A percentile compares a stretch with the other conserved stretches of the same genome.
Conservation (phyloP, 2,797 vertebrate species). For the Gastrophryne carolinensis region DNA sequence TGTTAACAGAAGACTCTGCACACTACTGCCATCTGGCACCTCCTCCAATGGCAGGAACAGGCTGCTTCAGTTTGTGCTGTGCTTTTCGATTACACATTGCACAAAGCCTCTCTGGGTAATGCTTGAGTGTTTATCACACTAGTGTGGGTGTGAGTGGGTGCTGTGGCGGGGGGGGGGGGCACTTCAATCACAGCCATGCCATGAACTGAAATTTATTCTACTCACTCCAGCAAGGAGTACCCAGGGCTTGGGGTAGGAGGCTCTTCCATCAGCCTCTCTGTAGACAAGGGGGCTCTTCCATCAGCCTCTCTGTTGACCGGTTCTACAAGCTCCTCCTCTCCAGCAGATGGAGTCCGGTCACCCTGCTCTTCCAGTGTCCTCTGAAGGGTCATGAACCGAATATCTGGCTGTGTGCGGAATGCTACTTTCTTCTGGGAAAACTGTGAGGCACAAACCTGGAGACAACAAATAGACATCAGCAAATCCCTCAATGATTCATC, state of each 20-base stretch:
- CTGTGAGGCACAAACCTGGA: constrained; percentile 42
- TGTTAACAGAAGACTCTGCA: too few relatives aligned
- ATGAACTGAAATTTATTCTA: too few relatives aligned
- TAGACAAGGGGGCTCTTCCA: constrained; percentile 18
- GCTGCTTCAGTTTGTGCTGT: too few relatives aligned
- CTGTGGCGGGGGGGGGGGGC: background rate
- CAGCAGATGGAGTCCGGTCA: constrained; percentile 50
- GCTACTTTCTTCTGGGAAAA: constrained; percentile 63
- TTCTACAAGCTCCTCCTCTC: constrained; percentile 50
- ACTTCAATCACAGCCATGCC: too few relatives aligned
- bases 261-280: background rate
- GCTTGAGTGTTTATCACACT: too few relatives aligned
- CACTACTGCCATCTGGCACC: too few relatives aligned
- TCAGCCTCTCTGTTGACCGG: too few relatives aligned
- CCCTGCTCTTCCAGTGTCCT: constrained; percentile 52
- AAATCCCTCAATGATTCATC: too few relatives aligned
- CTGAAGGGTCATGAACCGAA: constrained; percentile 65
- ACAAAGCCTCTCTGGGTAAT: too few relatives aligned
- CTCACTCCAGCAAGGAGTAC: constrained; percentile 1
- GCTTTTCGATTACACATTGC: too few relatives aligned
- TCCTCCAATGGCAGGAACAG: too few relatives aligned
- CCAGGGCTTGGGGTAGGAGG: background rate
- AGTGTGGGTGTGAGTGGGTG: too few relatives aligned
- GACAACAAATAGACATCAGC: background rate
- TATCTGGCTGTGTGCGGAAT: constrained; percentile 72